phyloP scores from a whole-genome alignment of 1,140 invertebrate genomes.

The Leptinotarsa lineolata region DNA sequence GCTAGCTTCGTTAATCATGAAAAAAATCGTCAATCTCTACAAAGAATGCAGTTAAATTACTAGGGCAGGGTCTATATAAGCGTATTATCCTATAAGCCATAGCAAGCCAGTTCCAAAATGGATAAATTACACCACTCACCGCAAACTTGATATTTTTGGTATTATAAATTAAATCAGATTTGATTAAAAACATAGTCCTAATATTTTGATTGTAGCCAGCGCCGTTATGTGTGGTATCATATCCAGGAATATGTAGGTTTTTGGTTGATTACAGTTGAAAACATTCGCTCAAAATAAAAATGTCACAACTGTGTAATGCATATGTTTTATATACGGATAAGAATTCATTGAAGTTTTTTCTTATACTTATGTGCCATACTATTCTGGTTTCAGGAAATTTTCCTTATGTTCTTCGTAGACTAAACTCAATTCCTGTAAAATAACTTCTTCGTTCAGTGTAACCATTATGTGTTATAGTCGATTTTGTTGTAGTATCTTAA shows the following conservation, averaged over 20 bases:
- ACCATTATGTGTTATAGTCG: conserved; percentile 11
- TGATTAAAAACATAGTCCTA: conserved; percentile 4
- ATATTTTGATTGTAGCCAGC: conserved; percentile 7
- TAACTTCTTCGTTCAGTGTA: neutral
- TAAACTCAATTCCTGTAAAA: conserved; percentile 3
- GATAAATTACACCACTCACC: conserved; percentile 14
- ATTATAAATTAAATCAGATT: conserved; percentile 9
- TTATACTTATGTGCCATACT: neutral
- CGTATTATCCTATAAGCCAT: conserved; percentile 12
- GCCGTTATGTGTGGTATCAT: conserved; percentile 9
- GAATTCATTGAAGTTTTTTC: conserved; percentile 8
- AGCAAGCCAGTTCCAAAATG: conserved; percentile 3
- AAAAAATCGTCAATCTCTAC: conserved; percentile 8
- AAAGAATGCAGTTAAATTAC: conserved; percentile 9
- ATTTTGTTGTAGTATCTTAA: conserved; percentile 10
- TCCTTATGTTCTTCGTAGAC: neutral
- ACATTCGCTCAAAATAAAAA: conserved; percentile 9
- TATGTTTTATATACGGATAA: neutral
- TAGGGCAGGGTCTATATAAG: neutral
- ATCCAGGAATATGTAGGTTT: conserved; percentile 12
- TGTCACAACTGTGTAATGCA: conserved; percentile 1
- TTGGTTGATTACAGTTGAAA: neutral
- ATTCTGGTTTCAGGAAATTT: neutral
- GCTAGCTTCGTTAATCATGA: neutral
- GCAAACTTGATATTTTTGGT: neutral